Conservation (phyloP, 2,888 invertebrate genomes). For the Diploptera punctata region DNA sequence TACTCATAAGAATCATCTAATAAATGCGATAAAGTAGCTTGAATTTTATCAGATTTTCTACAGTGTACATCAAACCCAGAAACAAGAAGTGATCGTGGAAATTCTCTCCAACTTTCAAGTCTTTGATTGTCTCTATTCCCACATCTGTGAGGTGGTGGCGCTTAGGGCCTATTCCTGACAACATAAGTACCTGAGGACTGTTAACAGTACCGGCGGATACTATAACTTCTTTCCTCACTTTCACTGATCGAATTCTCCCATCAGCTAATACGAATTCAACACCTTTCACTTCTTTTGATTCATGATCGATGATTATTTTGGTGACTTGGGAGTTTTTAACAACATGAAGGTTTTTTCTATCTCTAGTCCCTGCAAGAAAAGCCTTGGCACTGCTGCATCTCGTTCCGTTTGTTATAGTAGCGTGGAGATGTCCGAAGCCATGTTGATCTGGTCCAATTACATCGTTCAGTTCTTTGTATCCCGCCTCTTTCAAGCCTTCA, state of each 20-base stretch:
- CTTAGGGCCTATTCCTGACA: constrained; percentile 38
- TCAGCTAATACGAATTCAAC: constrained; percentile 40
- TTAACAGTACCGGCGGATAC: no score
- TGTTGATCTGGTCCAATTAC: no score
- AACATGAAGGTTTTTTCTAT: constrained; percentile 43
- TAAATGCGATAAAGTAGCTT: not conserved
- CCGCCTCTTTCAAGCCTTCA: constrained; percentile 57
- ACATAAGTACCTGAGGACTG: no score
- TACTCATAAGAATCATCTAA: not conserved
- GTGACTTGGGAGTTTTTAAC: constrained; percentile 42
- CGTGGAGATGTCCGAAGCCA: constrained; percentile 57
- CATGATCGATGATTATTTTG: no score
- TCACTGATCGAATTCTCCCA: no score
- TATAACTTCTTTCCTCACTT: no score
- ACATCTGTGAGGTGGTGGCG: constrained; percentile 43
- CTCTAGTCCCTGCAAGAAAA: constrained; percentile 57
- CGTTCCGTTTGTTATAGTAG: constrained; percentile 59
- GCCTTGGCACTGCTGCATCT: constrained; percentile 65
- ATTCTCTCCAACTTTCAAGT: constrained; percentile 52
- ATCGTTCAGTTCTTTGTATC: no score
- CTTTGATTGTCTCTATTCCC: constrained; percentile 49
- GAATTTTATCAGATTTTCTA: not conserved
- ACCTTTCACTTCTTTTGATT: constrained; percentile 20
- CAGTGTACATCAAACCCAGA: not conserved
- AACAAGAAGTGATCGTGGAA: constrained; percentile 36